Evolutionary conservation across 2,797 vertebrate genomes (phyloP).

Genomic region (Chaenodraco wilsoni): DNA sequence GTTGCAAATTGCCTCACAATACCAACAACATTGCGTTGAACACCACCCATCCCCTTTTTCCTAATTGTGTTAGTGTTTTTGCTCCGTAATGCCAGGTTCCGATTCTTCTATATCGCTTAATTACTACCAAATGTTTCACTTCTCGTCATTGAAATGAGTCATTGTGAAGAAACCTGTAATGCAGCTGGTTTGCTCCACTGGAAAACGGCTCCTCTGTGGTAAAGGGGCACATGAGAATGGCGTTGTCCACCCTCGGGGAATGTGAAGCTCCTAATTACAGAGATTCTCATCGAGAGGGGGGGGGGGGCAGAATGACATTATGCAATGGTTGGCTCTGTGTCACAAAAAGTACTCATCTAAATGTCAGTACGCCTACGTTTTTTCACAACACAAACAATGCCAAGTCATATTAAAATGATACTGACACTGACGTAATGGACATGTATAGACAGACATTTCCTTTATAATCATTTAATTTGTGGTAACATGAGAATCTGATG

Average conservation of each 20-base stretch:
- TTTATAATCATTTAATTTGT: neutral
- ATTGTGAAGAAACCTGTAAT: neutral
- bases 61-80: neutral
- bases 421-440: neutral
- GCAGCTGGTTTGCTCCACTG: neutral
- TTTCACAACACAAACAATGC: slow-evolving; percentile 21
- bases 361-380: slow-evolving; percentile 19
- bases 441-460: neutral
- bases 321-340: slow-evolving; percentile 51
- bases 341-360: slow-evolving; percentile 33
- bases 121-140: neutral
- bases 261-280: slow-evolving; percentile 35
- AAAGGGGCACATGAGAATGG: slow-evolving; percentile 15
- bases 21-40: slow-evolving; percentile 4
- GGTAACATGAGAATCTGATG: slow-evolving; percentile 1
- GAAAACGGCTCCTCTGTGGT: neutral
- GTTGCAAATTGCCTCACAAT: slow-evolving; percentile 21
- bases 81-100: neutral
- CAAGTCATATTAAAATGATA: slow-evolving; percentile 8
- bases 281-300: slow-evolving; percentile 24
- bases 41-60: neutral
- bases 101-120: neutral
- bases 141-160: neutral
- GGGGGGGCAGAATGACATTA: slow-evolving; percentile 10
- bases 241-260: slow-evolving; percentile 31